Evolutionary conservation across 2,888 invertebrate genomes (phyloP).

Genomic region (Arctia plantaginis): DNA sequence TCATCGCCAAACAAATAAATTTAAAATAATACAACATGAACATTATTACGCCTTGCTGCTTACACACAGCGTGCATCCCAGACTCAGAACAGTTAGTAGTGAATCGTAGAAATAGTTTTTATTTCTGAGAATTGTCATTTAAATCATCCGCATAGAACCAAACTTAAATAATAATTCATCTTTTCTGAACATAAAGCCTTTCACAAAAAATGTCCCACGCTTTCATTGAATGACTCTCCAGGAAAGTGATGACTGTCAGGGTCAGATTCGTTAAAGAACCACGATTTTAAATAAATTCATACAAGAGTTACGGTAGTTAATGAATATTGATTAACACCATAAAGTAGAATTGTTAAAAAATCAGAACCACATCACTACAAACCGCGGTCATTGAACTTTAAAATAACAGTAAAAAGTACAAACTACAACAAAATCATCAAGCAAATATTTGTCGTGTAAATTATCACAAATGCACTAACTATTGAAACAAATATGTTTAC

Average conservation of each 20-base stretch:
- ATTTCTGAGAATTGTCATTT: not conserved
- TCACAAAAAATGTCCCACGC: not conserved
- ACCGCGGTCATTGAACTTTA: conserved; percentile 11
- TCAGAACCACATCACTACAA: not conserved
- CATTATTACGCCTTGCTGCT: not conserved
- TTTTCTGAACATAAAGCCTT: not conserved
- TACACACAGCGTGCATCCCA: not conserved
- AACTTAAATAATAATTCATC: not conserved
- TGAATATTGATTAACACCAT: not conserved
- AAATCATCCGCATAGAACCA: not conserved
- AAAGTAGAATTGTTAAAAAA: not conserved
- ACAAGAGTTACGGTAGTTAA: not conserved
- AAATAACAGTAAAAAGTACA: conserved; percentile 15
- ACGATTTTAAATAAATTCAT: not conserved
- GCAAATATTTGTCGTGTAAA: not conserved
- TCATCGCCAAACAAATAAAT: too few relatives aligned
- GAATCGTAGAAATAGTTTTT: not conserved
- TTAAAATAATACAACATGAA: too few relatives aligned
- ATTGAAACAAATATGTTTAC: conserved; percentile 5
- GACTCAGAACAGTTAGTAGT: not conserved
- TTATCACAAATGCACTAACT: conserved; percentile 2
- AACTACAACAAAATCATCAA: conserved; percentile 1
- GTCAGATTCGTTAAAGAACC: not conserved
- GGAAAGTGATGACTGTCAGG: not conserved
- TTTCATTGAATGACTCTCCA: not conserved